Evolutionary conservation across 37 sponge, comb jelly and placozoan genomes (phyloP), one percentile per base, ranked within the genome.

Genomic region (Tethya wilhelma): DNA sequence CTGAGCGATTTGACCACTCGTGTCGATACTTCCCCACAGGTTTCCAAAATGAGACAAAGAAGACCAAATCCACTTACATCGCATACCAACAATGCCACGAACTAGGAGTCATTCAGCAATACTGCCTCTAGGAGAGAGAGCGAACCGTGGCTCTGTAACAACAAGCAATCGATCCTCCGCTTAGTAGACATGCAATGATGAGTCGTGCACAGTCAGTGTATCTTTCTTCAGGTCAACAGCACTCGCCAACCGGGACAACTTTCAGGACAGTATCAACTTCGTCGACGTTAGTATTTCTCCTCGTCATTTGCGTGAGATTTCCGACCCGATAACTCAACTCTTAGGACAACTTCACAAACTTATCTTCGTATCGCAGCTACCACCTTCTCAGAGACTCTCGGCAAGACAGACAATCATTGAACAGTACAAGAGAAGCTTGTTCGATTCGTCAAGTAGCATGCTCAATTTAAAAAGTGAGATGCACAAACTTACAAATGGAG

Each of bases 311-410:
- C 72, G 84, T 53, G 80, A 90, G 77, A 87, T 91, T 12, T 43
- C 60, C 19, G 95, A 95, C 74, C 95, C 95, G 4, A 70, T 91
- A 32, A 71, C 83, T 0, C 79, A 81, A 38, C 77, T 91, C 6
- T 57, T 95, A 26, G 59, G 77, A 39, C 89, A 87, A 46, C 75
- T 95, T 25, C 92, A 95, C 84, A 91, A 88, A 64, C 67, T 95
- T 5, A 59, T 95, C 56, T 88, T 72, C 69, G 65, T 95, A 30
- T 88, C 84, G 2, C 90, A 85, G 82, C 74, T 78, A 29, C 86
- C 89, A 4, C 93, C 93, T 59, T 71, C 89, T 11, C 44, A 69
- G 25, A 67, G 37, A 0, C 56, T 66, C 20, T 65, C 64, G 11
- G 72, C 83, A 8, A 79, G 82, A 75, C 59, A 77, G 44, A 81